Percentiles rank a stretch among this genome's conserved stretches.
Conservation (phyloP, 2,888 invertebrate genomes). For the Eupithecia inturbata region DNA sequence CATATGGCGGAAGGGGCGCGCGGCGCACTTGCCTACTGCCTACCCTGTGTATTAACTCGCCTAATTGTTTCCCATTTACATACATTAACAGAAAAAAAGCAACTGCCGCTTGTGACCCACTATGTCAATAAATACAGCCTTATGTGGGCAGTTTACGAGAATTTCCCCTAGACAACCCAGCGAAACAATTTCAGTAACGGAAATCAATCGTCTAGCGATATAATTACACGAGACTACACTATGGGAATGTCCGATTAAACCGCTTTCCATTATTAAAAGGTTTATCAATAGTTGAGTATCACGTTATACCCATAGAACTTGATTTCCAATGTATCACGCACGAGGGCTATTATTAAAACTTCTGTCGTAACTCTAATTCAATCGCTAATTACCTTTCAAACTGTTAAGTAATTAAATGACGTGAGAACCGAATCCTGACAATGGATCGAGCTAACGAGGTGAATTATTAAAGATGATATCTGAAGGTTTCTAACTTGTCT, state of each 20-base stretch:
- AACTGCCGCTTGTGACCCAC: constrained; percentile 71
- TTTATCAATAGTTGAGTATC: constrained; percentile 57
- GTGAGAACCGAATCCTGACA: constrained; percentile 80
- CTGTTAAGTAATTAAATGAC: constrained; percentile 73
- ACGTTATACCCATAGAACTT: constrained; percentile 59
- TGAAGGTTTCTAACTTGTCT: constrained; percentile 42
- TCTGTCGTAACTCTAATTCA: constrained; percentile 58
- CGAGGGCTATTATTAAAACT: constrained; percentile 72
- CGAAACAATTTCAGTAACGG: constrained; percentile 68
- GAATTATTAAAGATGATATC: constrained; percentile 66
- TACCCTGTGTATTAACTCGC: constrained; percentile 83
- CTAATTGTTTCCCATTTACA: constrained; percentile 84
- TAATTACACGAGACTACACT: constrained; percentile 59
- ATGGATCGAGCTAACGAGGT: constrained; percentile 66
- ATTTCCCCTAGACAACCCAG: constrained; percentile 53
- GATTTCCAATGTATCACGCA: constrained; percentile 62
- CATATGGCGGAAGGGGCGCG: constrained; percentile 81
- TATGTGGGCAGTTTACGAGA: constrained; percentile 55
- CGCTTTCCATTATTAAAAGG: constrained; percentile 53
- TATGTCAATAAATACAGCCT: constrained; percentile 69
- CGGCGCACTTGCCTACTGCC: constrained; percentile 79
- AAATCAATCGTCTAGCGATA: constrained; percentile 68
- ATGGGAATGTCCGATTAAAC: constrained; percentile 58
- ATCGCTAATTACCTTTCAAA: constrained; percentile 72
- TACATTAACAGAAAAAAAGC: constrained; percentile 79